Evolutionary conservation across 2,113 vertebrate genomes (phyloP), one percentile per base, ranked within the genome.

Genomic region (Hippocampus barbouri): DNA sequence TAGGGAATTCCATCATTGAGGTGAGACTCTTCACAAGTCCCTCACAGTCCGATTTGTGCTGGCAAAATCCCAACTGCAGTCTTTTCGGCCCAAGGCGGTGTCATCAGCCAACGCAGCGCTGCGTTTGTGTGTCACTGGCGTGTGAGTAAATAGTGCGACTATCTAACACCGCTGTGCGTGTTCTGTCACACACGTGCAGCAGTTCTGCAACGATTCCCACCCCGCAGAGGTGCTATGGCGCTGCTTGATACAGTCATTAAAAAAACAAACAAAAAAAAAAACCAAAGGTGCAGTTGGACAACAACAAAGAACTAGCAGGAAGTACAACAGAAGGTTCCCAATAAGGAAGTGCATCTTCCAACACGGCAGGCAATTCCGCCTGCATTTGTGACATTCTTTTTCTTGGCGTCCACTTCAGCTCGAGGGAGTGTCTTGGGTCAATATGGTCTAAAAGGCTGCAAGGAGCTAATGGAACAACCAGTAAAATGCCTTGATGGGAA

Each of bases 11-110:
- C 85, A 90, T 34, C 90, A 90, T 57, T 60, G 68, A 88, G 72
- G 87, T 90, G 89, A 91, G 80, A 92, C 79, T 89, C 78, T 92
- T 91, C 88, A 47, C 90, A 88, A 75, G 79, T 81, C 70, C 60
- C 60, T 73, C 79, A 63, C 74, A 61, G 80, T 59, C 41, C 56
- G 72, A 84, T 69, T 78, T 81, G 75, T 54, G 63, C 65, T 60
- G 40, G 68, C 60, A 71, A 69, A 78, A 73, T 76, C 66, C 68
- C 81, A 79, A 79, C 75, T 79, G 71, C 54, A 63, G 75, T 61
- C 79, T 86, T 85, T 38, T 77, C 74, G 82, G 66, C 40, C 45
- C 21, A 66, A 79, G 67, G 63, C 75, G 72, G 79, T 75, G 77
- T 87, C 85, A 79, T 77, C 71, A 18, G 68, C 3, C 15, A 73